Base-by-base conservation (phyloP, 2,113 vertebrate genomes). In the Albula goreensis region DNA sequence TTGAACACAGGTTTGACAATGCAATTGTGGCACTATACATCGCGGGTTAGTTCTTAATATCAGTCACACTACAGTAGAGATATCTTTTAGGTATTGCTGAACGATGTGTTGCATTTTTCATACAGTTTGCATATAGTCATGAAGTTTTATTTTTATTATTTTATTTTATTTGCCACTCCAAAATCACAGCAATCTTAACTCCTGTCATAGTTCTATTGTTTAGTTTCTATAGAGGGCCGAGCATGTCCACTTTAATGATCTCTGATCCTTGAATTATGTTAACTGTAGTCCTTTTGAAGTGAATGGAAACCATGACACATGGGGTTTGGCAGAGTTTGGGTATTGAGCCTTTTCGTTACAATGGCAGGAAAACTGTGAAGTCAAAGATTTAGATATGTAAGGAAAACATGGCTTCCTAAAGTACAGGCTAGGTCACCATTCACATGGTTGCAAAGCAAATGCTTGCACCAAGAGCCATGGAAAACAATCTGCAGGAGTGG, bases 301-400 rank as follows among this genome's bases (percentile, higher is more conserved):
- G 70, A 74, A 74, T 74, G 70, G 70, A 74, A 74, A 74, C 2
- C 70, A 74, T 74, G 70, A 74, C 70, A 74, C 70, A 74, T 10
- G n/a, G 17, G 5, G 5, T 74, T 74, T 8, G 70, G 22, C 6
- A n/a, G 70, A 10, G 22, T 74, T 74, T 7, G 17, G 19, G 70
- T 10, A 31, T 22, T 10, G n/a, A 5, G 70, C 70, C 70, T 10
- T 74, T 31, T 74, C 70, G 31, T 31, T 9, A 74, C 70, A 74
- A 74, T 74, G 31, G 70, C n/a, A 19, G 70, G 70, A 74, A 74
- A 74, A 74, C 70, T 2, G 70, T 31, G 6, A 74, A n/a, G 70
- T 31, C 22, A 74, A 74, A 74, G 6, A 74, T 74, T 74, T 74
- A n/a, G 4, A 74, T 74, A 74, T 22, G 70, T 74, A 74, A n/a